A percentile compares a stretch with the other conserved stretches of the same genome.
Conservation (phyloP, 2,113 vertebrate species). For the Pleuronectes platessa region DNA sequence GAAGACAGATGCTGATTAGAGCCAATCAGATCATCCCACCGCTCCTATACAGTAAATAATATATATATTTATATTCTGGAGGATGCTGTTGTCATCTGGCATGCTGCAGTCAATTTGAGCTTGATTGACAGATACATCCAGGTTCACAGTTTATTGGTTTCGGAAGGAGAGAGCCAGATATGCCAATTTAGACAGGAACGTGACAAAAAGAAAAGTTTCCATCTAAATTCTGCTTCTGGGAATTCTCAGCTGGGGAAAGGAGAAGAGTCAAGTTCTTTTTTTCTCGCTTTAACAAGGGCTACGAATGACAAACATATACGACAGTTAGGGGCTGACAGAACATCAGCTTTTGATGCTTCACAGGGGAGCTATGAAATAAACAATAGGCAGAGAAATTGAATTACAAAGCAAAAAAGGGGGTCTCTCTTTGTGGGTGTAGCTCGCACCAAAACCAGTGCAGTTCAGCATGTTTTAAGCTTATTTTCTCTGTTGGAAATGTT, state of each 20-base stretch:
- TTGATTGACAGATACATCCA: slow-evolving; percentile 93
- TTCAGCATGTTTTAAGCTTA: slow-evolving; percentile 23
- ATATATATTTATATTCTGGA: slow-evolving; percentile 64
- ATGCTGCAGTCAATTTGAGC: slow-evolving; percentile 86
- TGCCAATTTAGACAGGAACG: slow-evolving; percentile 95
- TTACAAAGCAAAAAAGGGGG: slow-evolving; percentile 83
- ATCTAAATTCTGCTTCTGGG: slow-evolving; percentile 95
- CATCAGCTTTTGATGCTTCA: slow-evolving; percentile 91
- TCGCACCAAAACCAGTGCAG: slow-evolving; percentile 23
- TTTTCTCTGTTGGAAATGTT: slow-evolving; percentile 30
- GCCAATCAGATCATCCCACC: slow-evolving; percentile 82
- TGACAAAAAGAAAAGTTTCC: slow-evolving; percentile 91
- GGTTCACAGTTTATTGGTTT: slow-evolving; percentile 96
- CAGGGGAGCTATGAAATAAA: slow-evolving; percentile 90
- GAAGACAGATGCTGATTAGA: slow-evolving; percentile 85
- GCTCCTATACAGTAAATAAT: slow-evolving; percentile 64
- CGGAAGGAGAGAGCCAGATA: slow-evolving; percentile 90
- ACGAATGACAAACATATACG: slow-evolving; percentile 92
- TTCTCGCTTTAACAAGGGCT: slow-evolving; percentile 86
- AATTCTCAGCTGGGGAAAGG: slow-evolving; percentile 87
- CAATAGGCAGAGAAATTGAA: slow-evolving; percentile 89
- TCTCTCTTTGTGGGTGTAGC: slow-evolving; percentile 62
- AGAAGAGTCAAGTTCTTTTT: slow-evolving; percentile 82
- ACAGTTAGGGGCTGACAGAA: slow-evolving; percentile 89
- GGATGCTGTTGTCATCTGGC: slow-evolving; percentile 88